Evolutionary conservation across 1,140 invertebrate species (phyloP).

Genomic region (Eumaeus atala): DNA sequence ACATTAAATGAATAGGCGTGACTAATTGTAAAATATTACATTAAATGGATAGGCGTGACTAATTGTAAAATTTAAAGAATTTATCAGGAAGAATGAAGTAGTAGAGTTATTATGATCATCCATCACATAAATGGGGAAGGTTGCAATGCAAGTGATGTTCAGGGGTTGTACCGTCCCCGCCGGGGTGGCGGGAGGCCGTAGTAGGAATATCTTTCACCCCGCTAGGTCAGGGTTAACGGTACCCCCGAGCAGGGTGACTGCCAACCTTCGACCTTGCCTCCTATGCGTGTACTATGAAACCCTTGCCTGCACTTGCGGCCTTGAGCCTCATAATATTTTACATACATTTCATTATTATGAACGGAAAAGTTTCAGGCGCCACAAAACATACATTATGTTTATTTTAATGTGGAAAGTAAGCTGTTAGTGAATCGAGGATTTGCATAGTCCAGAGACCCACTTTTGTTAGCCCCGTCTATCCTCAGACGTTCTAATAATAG

Average conservation of each 20-base stretch:
- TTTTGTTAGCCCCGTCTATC: no score
- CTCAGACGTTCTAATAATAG: no score
- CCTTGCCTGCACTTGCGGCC: conserved; percentile 22
- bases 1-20: no score
- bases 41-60: no score
- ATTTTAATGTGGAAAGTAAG: neutral
- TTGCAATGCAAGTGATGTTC: conserved; percentile 56
- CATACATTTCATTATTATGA: neutral
- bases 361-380: neutral
- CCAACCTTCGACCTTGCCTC: conserved; percentile 62
- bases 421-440: no score
- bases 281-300: conserved; percentile 42
- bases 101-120: conserved; percentile 21
- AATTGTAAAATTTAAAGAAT: no score
- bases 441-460: no score
- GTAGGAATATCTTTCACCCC: conserved; percentile 70
- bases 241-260: conserved; percentile 55
- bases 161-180: conserved; percentile 39
- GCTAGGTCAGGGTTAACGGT: conserved; percentile 70
- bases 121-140: conserved; percentile 43
- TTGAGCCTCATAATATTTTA: conserved; percentile 8
- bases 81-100: no score
- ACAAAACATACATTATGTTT: no score
- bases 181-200: conserved; percentile 53
- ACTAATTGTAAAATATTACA: no score